Percentiles rank a stretch among this genome's conserved stretches.
Conservation (phyloP, 2,888 invertebrate species). For the Brenthis daphne region DNA sequence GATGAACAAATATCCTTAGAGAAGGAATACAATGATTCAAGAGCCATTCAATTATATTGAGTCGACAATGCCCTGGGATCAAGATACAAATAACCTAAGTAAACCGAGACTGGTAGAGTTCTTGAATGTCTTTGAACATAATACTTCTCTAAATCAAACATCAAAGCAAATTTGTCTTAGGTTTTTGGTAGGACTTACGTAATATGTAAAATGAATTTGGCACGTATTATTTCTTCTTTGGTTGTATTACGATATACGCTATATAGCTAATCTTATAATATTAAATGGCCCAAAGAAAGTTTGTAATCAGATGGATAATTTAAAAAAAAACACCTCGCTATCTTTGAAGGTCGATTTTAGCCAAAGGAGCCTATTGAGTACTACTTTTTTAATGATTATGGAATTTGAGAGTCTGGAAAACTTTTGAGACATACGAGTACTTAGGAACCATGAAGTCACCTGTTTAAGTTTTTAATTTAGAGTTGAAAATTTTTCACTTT, state of each 20-base stretch:
- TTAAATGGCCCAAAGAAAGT: too few species aligned
- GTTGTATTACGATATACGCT: background rate
- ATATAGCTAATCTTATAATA: background rate
- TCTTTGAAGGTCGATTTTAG: too few species aligned
- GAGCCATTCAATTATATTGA: conserved; percentile 45
- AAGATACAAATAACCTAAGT: conserved; percentile 47
- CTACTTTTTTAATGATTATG: too few species aligned
- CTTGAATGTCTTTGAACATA: conserved; percentile 31
- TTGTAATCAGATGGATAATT: too few species aligned
- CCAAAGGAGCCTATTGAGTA: too few species aligned
- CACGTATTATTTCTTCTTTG: background rate
- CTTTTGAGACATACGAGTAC: too few species aligned
- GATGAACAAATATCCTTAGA: conserved; percentile 23
- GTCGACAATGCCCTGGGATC: conserved; percentile 42
- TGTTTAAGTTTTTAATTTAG: too few species aligned
- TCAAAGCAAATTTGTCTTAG: conserved; percentile 31
- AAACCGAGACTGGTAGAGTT: conserved; percentile 40
- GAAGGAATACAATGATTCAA: conserved; percentile 33
- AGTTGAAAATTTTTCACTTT: too few species aligned
- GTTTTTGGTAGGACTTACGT: conserved; percentile 22
- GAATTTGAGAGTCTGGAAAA: too few species aligned
- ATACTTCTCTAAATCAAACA: conserved; percentile 29
- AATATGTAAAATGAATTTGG: conserved; percentile 13
- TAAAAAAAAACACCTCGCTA: too few species aligned
- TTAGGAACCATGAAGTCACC: too few species aligned